Percentiles rank a stretch among this genome's conserved stretches.
phyloP scores from a whole-genome alignment of 2,113 vertebrate species.

The Mesocricetus auratus region DNA sequence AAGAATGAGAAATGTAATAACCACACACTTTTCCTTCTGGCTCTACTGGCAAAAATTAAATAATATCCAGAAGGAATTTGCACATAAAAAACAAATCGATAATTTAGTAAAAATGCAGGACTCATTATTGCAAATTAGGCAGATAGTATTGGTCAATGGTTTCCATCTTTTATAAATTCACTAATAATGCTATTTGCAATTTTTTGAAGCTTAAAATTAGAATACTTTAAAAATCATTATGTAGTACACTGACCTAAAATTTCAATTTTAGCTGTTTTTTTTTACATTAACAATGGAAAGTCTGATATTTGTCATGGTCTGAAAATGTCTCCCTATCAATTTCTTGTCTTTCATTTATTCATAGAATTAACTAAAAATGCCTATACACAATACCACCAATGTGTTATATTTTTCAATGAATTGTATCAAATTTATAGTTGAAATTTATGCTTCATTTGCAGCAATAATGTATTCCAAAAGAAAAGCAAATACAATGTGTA shows the following conservation, averaged over 20 bases:
- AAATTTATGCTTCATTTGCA: not conserved
- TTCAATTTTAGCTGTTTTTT: not conserved
- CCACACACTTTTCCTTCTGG: too few species aligned
- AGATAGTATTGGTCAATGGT: too few species aligned
- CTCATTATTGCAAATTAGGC: not conserved
- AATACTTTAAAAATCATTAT: not conserved
- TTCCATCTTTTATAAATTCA: not conserved
- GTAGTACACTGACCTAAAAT: not conserved
- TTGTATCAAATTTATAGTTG: not conserved
- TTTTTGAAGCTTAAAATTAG: not conserved
- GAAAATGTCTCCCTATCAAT: not conserved
- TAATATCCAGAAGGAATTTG: not conserved
- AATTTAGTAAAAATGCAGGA: not conserved
- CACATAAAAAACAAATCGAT: not conserved
- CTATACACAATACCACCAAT: not conserved
- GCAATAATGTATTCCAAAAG: not conserved
- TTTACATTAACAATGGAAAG: too few species aligned
- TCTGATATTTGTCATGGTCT: not conserved
- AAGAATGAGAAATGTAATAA: fast-evolving
- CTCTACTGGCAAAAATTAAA: not conserved
- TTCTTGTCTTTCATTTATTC: not conserved
- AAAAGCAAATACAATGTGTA: not conserved
- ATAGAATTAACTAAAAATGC: not conserved
- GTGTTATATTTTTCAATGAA: not conserved
- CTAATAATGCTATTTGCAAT: not conserved